phyloP scores from a whole-genome alignment of 2,113 vertebrate genomes.

The Pomatostomus ruficeps region DNA sequence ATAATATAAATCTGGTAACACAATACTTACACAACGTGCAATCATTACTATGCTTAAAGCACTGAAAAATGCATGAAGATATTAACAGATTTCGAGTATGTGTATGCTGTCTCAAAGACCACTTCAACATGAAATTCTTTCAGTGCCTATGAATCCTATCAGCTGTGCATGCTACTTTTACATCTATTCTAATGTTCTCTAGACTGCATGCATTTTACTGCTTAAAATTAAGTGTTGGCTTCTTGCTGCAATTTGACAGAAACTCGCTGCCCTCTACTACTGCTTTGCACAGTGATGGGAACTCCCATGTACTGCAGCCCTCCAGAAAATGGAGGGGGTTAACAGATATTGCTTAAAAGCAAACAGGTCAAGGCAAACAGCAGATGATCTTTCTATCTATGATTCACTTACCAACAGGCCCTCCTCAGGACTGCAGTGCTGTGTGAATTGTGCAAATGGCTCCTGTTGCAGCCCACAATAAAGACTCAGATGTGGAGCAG shows the following conservation, averaged over 20 bases:
- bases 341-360: not conserved
- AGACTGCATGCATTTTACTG: not conserved
- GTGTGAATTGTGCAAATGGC: not conserved
- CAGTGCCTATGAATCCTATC: not conserved
- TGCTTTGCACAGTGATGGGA: not conserved
- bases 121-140: conserved; percentile 4
- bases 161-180: not conserved
- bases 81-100: conserved; percentile 6
- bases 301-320: not conserved
- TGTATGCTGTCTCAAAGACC: not conserved
- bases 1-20: not conserved
- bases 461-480: not conserved
- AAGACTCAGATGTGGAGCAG: not conserved
- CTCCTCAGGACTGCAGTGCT: not conserved
- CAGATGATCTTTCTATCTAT: not conserved
- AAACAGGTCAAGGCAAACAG: conserved; percentile 1
- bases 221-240: not conserved
- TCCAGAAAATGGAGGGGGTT: not conserved
- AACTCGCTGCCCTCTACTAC: not conserved
- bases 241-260: not conserved
- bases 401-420: not conserved
- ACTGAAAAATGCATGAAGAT: not conserved
- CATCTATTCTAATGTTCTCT: not conserved
- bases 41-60: conserved; percentile 16
- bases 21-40: not conserved